Evolutionary conservation across 2,888 invertebrate species (phyloP).

Genomic region (Pachymerium ferrugineum): DNA sequence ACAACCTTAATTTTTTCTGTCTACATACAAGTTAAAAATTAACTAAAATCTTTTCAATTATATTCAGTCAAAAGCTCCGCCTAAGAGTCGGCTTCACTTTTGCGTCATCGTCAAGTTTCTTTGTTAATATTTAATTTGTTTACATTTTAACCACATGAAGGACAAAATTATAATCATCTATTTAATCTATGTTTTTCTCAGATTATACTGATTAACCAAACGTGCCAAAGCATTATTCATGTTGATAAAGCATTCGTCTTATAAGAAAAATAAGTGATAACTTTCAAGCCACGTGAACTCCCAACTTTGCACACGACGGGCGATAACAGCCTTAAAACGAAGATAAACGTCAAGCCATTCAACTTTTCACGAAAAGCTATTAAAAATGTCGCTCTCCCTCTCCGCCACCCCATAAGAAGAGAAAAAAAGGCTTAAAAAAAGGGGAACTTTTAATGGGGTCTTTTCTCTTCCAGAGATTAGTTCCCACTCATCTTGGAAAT

Average conservation of each 20-base stretch:
- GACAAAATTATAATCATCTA: not conserved
- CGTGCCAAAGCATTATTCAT: conserved; percentile 8
- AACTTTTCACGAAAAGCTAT: conserved; percentile 13
- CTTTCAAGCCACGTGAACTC: conserved; percentile 8
- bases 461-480: conserved; percentile 9
- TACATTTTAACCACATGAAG: not conserved
- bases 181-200: not conserved
- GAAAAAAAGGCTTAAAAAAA: not conserved
- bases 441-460: conserved; percentile 10
- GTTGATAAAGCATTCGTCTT: not conserved
- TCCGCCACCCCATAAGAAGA: not conserved
- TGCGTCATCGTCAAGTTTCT: no score
- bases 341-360: conserved; percentile 5
- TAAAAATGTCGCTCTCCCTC: not conserved
- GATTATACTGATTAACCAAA: not conserved
- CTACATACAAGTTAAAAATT: no score
- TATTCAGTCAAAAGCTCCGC: no score
- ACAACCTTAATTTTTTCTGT: no score
- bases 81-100: no score
- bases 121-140: no score
- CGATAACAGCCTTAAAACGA: conserved; percentile 13
- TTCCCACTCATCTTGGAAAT: conserved; percentile 3
- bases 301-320: conserved; percentile 13
- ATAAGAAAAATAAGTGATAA: conserved; percentile 13
- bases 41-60: no score